Percentiles rank a stretch among this genome's conserved stretches.
Conservation (phyloP, 2,888 invertebrate genomes). For the Latrodectus hesperus region DNA sequence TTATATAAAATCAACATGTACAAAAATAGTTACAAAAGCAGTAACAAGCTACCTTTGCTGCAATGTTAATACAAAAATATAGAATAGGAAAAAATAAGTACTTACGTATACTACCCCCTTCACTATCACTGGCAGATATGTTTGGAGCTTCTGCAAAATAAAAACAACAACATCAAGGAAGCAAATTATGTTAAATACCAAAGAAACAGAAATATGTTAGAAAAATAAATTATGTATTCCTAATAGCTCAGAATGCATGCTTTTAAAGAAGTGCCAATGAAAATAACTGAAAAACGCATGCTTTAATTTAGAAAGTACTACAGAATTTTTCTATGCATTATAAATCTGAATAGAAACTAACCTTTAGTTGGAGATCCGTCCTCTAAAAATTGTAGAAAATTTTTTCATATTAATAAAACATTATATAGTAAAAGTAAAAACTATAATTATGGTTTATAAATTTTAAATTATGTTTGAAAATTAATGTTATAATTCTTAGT, state of each 20-base stretch:
- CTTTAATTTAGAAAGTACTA: too few species aligned
- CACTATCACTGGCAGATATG: conserved; percentile 71
- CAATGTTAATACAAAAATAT: background rate
- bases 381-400: conserved; percentile 52
- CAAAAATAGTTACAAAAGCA: background rate
- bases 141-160: conserved; percentile 66
- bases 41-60: background rate
- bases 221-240: too few species aligned
- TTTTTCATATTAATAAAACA: conserved; percentile 21
- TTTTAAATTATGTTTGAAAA: too few species aligned
- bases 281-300: too few species aligned
- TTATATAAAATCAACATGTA: too few species aligned
- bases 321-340: too few species aligned
- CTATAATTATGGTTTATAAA: too few species aligned
- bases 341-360: conserved; percentile 30
- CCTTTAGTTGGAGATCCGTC: conserved; percentile 69
- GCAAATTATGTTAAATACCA: too few species aligned
- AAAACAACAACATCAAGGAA: background rate
- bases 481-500: too few species aligned
- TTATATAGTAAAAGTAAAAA: background rate
- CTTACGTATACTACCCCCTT: conserved; percentile 71
- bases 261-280: too few species aligned
- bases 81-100: conserved; percentile 24
- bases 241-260: too few species aligned
- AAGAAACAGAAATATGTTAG: too few species aligned